Percentiles rank a stretch among this genome's conserved stretches.
Conservation (phyloP, 2,797 vertebrate genomes). For the Perodicticus potto region DNA sequence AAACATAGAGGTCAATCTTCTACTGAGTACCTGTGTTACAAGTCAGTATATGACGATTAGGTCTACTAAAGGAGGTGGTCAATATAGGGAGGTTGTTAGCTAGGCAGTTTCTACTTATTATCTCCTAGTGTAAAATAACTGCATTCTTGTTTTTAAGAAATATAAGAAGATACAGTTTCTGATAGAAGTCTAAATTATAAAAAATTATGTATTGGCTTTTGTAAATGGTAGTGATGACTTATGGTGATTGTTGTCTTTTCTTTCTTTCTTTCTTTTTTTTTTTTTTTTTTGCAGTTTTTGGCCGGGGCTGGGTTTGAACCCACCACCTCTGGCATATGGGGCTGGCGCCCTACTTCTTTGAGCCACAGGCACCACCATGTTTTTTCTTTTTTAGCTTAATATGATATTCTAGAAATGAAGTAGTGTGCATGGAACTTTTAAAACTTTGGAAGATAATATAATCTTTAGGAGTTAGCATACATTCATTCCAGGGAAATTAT, state of each 20-base stretch:
- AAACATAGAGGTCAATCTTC: no score
- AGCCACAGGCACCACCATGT: no score
- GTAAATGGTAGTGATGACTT: background rate
- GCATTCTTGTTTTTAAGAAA: constrained; percentile 7
- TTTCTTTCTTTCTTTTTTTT: no score
- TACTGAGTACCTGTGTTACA: no score
- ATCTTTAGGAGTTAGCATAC: background rate
- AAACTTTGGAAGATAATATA: background rate
- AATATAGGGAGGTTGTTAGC: no score
- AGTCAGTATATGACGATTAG: no score
- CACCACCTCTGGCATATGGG: no score
- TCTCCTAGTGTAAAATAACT: background rate
- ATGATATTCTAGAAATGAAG: background rate
- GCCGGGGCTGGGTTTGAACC: no score
- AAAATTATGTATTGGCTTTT: background rate
- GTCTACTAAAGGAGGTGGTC: no score
- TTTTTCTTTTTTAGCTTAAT: background rate
- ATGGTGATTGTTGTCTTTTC: background rate
- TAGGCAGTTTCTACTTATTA: background rate
- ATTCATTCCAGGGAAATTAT: background rate
- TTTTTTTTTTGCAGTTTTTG: no score
- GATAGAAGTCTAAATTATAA: background rate
- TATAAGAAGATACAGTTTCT: background rate
- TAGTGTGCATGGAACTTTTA: background rate
- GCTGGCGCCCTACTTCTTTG: no score